Conservation (phyloP, 1,140 invertebrate genomes). For the Ooceraea biroi region DNA sequence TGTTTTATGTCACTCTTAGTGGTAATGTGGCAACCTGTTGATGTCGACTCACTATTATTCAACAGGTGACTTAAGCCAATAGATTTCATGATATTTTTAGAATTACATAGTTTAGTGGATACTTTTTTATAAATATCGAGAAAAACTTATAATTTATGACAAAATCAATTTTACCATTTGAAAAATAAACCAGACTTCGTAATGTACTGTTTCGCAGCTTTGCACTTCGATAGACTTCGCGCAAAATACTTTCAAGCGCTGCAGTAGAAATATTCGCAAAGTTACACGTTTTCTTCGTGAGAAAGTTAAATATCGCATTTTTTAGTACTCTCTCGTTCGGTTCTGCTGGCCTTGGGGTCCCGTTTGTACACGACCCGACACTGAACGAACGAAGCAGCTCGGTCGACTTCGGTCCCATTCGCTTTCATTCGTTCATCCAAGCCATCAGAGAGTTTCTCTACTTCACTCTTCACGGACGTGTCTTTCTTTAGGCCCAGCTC, state of each 20-base stretch:
- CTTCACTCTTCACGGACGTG: slow-evolving; percentile 39
- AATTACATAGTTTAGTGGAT: neutral
- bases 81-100: slow-evolving; percentile 9
- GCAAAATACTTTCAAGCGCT: neutral
- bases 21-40: neutral
- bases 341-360: slow-evolving; percentile 47
- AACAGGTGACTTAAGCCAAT: neutral
- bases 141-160: too few species aligned
- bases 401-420: slow-evolving; percentile 66
- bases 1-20: neutral
- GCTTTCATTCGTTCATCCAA: slow-evolving; percentile 69
- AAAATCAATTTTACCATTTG: too few species aligned
- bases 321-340: slow-evolving; percentile 8
- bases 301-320: slow-evolving; percentile 62
- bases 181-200: too few species aligned
- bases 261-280: slow-evolving; percentile 38
- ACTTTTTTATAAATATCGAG: neutral
- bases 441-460: slow-evolving; percentile 31
- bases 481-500: neutral
- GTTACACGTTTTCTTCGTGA: slow-evolving; percentile 50
- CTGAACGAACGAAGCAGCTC: slow-evolving; percentile 54
- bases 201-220: too few species aligned
- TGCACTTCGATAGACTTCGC: neutral
- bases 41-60: neutral
- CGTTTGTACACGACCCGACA: slow-evolving; percentile 40